Evolutionary conservation across 2,113 vertebrate genomes (phyloP).

Genomic region (Strix uralensis): DNA sequence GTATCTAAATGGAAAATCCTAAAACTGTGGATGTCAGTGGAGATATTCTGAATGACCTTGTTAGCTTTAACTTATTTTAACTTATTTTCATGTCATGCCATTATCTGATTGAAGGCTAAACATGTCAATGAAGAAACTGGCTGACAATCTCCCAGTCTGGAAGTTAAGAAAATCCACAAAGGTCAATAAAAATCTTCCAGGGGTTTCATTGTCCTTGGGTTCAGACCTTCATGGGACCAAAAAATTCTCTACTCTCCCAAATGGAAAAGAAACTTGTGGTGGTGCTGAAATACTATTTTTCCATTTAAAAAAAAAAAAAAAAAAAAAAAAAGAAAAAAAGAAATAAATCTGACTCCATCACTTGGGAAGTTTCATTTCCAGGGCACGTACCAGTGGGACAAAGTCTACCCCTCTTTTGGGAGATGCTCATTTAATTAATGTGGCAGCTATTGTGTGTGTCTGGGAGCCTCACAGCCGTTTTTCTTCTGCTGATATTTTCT

Average conservation of each 20-base stretch:
- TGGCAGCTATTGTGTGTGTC: conserved; percentile 52
- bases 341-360: neutral
- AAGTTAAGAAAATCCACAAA: neutral
- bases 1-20: neutral
- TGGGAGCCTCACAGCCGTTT: conserved; percentile 50
- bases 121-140: neutral
- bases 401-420: neutral
- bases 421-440: conserved; percentile 35
- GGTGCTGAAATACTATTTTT: neutral
- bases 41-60: neutral
- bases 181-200: neutral
- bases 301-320: neutral
- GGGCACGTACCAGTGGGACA: neutral
- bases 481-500: conserved; percentile 35
- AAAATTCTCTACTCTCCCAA: neutral
- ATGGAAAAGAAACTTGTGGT: neutral
- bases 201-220: neutral
- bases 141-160: neutral
- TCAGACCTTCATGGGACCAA: neutral
- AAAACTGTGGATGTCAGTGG: neutral
- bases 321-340: neutral
- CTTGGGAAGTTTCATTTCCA: conserved; percentile 35
- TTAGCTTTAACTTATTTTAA: neutral
- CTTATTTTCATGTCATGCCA: neutral
- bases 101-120: neutral